Conservation (phyloP, 2,888 invertebrate genomes). For the Allygus modestus region DNA sequence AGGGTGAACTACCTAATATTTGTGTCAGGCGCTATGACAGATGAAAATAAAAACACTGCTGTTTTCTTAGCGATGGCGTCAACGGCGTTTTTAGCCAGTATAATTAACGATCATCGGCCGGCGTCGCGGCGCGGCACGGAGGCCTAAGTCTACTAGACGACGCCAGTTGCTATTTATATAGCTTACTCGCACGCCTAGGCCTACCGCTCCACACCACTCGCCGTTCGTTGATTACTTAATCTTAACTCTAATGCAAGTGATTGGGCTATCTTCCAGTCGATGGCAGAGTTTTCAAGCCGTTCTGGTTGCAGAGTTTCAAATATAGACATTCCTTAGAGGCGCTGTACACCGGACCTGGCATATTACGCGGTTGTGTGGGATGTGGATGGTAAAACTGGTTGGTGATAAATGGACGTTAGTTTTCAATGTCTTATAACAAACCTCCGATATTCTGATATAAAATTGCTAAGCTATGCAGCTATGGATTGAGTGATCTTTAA, state of each 20-base stretch:
- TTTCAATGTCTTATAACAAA: no score
- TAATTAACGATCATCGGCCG: background rate
- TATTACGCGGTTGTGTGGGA: no score
- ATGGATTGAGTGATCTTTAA: no score
- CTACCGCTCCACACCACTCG: background rate
- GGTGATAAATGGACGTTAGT: no score
- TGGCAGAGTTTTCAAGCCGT: no score
- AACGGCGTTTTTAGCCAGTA: slow-evolving; percentile 12
- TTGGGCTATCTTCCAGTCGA: no score
- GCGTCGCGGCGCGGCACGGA: slow-evolving; percentile 3
- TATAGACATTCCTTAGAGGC: no score
- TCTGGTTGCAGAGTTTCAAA: no score
- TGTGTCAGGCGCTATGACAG: background rate
- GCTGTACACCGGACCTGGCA: no score
- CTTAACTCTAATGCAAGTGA: background rate
- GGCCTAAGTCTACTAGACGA: slow-evolving; percentile 17
- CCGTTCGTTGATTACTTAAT: background rate
- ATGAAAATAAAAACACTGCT: background rate
- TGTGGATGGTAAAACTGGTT: no score
- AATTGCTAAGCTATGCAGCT: no score
- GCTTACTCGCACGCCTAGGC: background rate
- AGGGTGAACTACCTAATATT: background rate
- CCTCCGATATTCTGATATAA: no score
- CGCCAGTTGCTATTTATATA: slow-evolving; percentile 14
- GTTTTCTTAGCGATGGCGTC: slow-evolving; percentile 33